phyloP scores from a whole-genome alignment of 2,797 vertebrate species.

The Rhinophrynus dorsalis region DNA sequence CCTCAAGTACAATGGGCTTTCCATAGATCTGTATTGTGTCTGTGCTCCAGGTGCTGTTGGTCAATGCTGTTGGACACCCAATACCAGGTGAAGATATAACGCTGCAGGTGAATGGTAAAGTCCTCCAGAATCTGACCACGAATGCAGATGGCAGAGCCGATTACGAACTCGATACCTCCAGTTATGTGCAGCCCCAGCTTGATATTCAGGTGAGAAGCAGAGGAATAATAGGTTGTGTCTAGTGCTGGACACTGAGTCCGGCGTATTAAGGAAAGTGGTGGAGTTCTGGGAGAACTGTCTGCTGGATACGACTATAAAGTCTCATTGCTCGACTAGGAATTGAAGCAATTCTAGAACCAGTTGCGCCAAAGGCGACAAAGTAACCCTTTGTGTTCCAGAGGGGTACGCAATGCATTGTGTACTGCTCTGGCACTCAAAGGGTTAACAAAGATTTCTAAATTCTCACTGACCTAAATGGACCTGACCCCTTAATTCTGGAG shows the following conservation, averaged over 20 bases:
- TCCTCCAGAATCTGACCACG: slow-evolving; percentile 4
- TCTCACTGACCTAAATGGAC: too few species aligned
- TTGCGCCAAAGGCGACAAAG: too few species aligned
- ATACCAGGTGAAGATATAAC: neutral
- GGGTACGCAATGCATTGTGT: too few species aligned
- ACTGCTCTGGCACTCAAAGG: too few species aligned
- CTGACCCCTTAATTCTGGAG: too few species aligned
- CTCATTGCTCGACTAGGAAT: neutral
- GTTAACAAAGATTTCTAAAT: too few species aligned
- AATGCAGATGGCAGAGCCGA: slow-evolving; percentile 5
- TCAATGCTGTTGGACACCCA: neutral
- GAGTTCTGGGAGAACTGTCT: neutral
- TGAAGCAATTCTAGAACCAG: too few species aligned
- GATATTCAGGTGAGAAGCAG: slow-evolving; percentile 1
- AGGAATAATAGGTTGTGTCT: too few species aligned
- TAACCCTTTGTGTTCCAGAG: too few species aligned
- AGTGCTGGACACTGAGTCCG: neutral
- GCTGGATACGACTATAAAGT: neutral
- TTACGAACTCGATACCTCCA: neutral
- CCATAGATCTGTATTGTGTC: neutral
- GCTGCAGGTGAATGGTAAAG: neutral
- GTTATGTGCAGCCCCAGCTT: neutral
- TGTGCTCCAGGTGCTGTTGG: neutral
- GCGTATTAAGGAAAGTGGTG: too few species aligned
- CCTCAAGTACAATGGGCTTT: too few species aligned